Evolutionary conservation across 2,113 vertebrate species (phyloP).

Genomic region (Plotosus lineatus): DNA sequence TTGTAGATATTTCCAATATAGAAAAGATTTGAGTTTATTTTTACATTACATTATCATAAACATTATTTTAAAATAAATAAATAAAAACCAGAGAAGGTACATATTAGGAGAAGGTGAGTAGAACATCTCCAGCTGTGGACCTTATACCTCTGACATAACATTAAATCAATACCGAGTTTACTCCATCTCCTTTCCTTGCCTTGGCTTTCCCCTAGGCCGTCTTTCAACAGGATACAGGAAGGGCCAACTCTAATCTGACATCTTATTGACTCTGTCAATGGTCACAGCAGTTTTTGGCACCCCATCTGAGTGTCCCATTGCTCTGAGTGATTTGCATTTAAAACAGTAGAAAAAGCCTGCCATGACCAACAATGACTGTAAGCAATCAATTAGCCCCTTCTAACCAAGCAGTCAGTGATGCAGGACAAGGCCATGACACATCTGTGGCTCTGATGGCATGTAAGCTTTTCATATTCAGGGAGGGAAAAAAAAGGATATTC

Average conservation of each 20-base stretch:
- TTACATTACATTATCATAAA: neutral
- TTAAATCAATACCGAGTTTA: neutral
- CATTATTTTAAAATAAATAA: neutral
- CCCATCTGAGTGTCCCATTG: constrained; percentile 55
- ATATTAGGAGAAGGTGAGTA: neutral
- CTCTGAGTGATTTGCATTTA: constrained; percentile 56
- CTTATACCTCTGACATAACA: neutral
- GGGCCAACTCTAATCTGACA: constrained; percentile 34
- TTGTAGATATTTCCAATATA: neutral
- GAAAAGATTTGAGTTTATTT: neutral
- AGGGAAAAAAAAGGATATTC: constrained; percentile 50
- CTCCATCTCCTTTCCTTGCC: neutral
- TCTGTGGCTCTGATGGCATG: constrained; percentile 61
- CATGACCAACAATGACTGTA: constrained; percentile 59
- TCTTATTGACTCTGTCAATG: constrained; percentile 31
- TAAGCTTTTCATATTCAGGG: constrained; percentile 44
- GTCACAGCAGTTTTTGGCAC: constrained; percentile 49
- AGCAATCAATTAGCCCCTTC: constrained; percentile 68
- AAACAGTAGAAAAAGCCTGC: constrained; percentile 46
- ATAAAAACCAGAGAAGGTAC: too few species aligned
- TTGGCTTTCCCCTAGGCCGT: constrained; percentile 10
- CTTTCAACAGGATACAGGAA: constrained; percentile 40
- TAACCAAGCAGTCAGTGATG: constrained; percentile 40
- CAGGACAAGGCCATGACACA: constrained; percentile 51
- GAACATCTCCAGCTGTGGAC: neutral